These are phyloP conservation scores for Takifugu rubripes DNA, from an alignment of 2,797 vertebrate genomes.

Conservation along the genomic window DNA sequence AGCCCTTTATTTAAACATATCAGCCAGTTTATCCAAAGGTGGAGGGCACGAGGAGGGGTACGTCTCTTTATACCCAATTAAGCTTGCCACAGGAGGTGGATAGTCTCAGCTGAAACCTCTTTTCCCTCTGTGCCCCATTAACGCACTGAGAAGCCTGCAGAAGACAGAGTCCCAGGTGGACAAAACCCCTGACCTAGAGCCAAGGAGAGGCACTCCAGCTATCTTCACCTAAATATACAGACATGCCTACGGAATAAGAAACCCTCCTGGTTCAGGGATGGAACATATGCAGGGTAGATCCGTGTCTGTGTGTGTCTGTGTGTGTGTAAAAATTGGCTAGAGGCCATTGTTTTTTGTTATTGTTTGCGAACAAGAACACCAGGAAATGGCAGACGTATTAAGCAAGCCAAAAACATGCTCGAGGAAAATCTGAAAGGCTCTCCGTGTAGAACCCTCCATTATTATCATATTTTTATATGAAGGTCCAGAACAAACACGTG, in stretches of 20 bases:
- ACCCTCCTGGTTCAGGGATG: slow-evolving; percentile 34
- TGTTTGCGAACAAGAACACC: slow-evolving; percentile 35
- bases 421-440: slow-evolving; percentile 4
- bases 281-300: slow-evolving; percentile 6
- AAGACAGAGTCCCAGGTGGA: slow-evolving; percentile 58
- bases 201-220: slow-evolving; percentile 56
- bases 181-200: slow-evolving; percentile 64
- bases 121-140: slow-evolving; percentile 75
- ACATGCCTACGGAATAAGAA: slow-evolving; percentile 48
- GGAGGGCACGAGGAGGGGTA: slow-evolving; percentile 50
- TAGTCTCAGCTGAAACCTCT: slow-evolving; percentile 51
- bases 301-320: slow-evolving; percentile 6
- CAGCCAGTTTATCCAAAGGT: slow-evolving; percentile 55
- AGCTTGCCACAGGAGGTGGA: slow-evolving; percentile 62
- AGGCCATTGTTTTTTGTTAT: slow-evolving; percentile 47
- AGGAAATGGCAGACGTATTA: slow-evolving; percentile 11
- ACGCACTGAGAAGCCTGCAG: slow-evolving; percentile 63
- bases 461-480: neutral
- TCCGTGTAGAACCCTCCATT: neutral
- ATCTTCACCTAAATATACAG: slow-evolving; percentile 59
- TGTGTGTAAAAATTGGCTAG: slow-evolving; percentile 35
- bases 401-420: slow-evolving; percentile 1
- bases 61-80: slow-evolving; percentile 76
- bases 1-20: slow-evolving; percentile 66
- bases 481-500: neutral